phyloP scores from a whole-genome alignment of 2,888 invertebrate genomes.

The Dryocosmus kuriphilus region DNA sequence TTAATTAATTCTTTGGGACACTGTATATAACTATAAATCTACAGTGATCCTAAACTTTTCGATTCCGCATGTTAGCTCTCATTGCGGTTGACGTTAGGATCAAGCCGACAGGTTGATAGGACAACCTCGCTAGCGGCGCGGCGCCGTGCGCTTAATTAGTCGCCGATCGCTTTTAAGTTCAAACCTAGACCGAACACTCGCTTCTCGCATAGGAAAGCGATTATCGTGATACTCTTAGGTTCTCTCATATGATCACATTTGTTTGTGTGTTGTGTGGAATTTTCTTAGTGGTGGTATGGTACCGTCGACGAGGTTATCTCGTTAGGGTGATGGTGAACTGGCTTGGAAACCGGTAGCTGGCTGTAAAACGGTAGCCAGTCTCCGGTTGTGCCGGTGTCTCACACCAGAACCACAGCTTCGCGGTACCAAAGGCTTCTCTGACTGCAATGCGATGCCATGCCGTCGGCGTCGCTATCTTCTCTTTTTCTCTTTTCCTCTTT shows the following conservation, averaged over 20 bases:
- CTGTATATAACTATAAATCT: too few relatives aligned
- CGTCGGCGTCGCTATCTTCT: neutral
- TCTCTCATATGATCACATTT: neutral
- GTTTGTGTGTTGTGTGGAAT: conserved; percentile 1
- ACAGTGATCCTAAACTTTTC: neutral
- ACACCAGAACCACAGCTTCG: conserved; percentile 30
- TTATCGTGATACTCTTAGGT: neutral
- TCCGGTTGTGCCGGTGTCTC: conserved; percentile 14
- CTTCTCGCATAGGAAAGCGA: neutral
- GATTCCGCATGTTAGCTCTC: neutral
- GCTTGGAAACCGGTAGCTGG: conserved; percentile 40
- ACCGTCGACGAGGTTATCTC: conserved; percentile 36
- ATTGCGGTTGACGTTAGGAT: neutral
- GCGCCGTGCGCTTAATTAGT: conserved; percentile 31
- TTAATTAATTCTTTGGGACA: too few relatives aligned
- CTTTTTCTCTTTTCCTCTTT: conserved; percentile 9
- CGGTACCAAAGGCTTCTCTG: conserved; percentile 22
- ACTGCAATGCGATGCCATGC: conserved; percentile 9
- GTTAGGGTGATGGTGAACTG: conserved; percentile 37
- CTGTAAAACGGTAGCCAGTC: conserved; percentile 30
- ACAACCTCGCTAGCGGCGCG: neutral
- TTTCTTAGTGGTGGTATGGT: conserved; percentile 14
- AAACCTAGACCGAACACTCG: neutral
- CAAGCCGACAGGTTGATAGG: conserved; percentile 12
- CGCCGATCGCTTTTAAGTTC: conserved; percentile 29